Evolutionary conservation across 2,888 invertebrate species (phyloP).

Genomic region (Clepsis dumicolana): DNA sequence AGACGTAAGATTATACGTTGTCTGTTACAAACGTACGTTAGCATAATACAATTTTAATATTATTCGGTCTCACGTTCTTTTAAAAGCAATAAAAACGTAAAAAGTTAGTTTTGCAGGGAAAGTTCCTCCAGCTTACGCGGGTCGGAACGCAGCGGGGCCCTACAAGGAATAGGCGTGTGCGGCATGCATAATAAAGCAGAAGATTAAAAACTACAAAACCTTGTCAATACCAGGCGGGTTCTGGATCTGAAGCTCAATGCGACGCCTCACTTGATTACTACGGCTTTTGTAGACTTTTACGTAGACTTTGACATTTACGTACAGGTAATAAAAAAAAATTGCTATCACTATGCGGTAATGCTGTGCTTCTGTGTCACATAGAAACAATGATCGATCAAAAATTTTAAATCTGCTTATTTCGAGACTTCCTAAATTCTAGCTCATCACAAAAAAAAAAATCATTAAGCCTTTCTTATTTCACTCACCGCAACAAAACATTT

Average conservation of each 20-base stretch:
- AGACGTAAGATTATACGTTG: constrained; percentile 25
- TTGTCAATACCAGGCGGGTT: constrained; percentile 73
- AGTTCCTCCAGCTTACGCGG: constrained; percentile 74
- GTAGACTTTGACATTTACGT: too few species aligned
- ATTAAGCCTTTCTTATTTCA: constrained; percentile 31
- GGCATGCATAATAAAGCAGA: constrained; percentile 83
- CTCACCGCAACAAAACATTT: constrained; percentile 34
- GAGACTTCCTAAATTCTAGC: background rate
- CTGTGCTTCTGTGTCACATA: too few species aligned
- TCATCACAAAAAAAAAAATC: constrained; percentile 1
- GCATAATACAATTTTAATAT: constrained; percentile 75
- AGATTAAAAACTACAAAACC: constrained; percentile 84
- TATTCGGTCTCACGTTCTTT: constrained; percentile 80
- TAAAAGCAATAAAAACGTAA: constrained; percentile 83
- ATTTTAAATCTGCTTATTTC: too few species aligned
- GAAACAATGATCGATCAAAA: too few species aligned
- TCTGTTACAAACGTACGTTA: constrained; percentile 51
- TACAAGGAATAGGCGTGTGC: constrained; percentile 84
- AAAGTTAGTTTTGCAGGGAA: constrained; percentile 79
- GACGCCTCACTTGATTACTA: background rate
- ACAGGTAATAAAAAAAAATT: too few species aligned
- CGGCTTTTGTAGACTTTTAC: too few species aligned
- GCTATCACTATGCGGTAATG: too few species aligned
- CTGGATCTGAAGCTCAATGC: constrained; percentile 26
- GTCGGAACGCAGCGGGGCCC: constrained; percentile 73